Evolutionary conservation across 2,888 invertebrate genomes (phyloP).

Genomic region (Rapana venosa): DNA sequence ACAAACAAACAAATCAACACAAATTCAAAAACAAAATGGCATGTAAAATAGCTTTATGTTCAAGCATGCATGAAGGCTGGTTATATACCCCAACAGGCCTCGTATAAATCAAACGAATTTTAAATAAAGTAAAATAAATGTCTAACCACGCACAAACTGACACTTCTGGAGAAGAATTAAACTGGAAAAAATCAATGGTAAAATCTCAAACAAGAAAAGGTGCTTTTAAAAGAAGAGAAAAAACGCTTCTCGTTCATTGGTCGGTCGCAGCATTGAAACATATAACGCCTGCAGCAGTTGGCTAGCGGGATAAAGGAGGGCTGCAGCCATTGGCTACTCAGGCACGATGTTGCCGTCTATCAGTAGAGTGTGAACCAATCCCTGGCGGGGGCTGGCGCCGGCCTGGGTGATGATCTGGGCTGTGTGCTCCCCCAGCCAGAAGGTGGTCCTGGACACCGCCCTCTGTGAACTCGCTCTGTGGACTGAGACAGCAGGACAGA

Average conservation of each 20-base stretch:
- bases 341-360: slow-evolving; percentile 49
- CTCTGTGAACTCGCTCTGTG: slow-evolving; percentile 48
- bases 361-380: slow-evolving; percentile 43
- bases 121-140: too few relatives aligned
- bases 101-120: too few relatives aligned
- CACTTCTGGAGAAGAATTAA: background rate
- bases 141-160: too few relatives aligned
- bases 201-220: background rate
- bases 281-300: background rate
- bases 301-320: background rate
- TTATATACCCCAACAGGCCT: too few relatives aligned
- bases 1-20: too few relatives aligned
- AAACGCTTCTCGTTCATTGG: slow-evolving; percentile 19
- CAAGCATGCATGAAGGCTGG: too few relatives aligned
- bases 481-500: background rate
- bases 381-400: slow-evolving; percentile 35
- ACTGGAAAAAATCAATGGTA: background rate
- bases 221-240: background rate
- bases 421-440: slow-evolving; percentile 39
- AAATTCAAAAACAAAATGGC: too few relatives aligned
- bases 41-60: too few relatives aligned
- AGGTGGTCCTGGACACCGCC: slow-evolving; percentile 45
- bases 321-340: slow-evolving; percentile 21
- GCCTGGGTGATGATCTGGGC: slow-evolving; percentile 45
- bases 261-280: background rate